phyloP scores from a whole-genome alignment of 2,113 vertebrate genomes.

The Irena cyanogastra region DNA sequence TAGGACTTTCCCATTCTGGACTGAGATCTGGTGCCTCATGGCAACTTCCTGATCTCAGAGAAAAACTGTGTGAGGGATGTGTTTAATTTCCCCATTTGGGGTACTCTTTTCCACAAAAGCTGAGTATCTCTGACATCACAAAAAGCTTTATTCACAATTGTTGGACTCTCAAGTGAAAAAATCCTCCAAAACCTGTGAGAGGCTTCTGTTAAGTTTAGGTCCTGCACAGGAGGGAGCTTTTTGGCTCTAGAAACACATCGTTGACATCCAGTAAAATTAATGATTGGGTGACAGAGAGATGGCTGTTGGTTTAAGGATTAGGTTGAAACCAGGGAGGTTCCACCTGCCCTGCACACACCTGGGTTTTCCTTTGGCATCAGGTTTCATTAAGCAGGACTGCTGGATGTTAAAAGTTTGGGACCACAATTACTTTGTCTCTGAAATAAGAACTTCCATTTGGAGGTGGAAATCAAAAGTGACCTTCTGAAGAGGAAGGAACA shows the following conservation, averaged over 20 bases:
- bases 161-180: not conserved
- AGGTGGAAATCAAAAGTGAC: conserved; percentile 41
- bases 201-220: not conserved
- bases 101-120: not conserved
- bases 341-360: not conserved
- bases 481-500: conserved; percentile 20
- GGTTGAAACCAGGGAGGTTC: not conserved
- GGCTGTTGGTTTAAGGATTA: not conserved
- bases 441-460: not conserved
- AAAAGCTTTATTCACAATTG: not conserved
- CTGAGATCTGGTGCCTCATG: not conserved
- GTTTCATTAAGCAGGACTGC: not conserved
- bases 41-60: not conserved
- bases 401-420: not conserved
- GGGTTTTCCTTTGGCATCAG: not conserved
- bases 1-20: not conserved
- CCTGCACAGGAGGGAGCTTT: not conserved
- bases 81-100: not conserved
- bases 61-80: not conserved
- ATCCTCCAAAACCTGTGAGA: not conserved
- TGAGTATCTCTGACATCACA: not conserved
- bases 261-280: not conserved
- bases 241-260: not conserved
- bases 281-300: not conserved
- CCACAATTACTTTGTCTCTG: not conserved